Percentiles rank a stretch among this genome's conserved stretches.
These are phyloP conservation scores for Sarcoramphus papa DNA, from an alignment of 2,797 vertebrate species.

Conservation along the genomic window DNA sequence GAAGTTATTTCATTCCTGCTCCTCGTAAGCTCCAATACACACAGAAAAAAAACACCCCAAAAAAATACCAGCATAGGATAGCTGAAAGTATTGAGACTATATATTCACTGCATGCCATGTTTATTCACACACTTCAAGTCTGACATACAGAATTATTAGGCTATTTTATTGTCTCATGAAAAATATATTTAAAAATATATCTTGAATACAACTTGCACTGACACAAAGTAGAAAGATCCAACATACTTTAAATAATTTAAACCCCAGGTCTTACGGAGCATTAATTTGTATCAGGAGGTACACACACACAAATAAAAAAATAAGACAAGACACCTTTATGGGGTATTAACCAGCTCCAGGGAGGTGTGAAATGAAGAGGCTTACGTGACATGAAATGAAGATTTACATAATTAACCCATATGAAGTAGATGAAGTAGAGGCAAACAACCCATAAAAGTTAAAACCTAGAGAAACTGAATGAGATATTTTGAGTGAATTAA, in stretches of 20 bases:
- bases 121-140: not conserved
- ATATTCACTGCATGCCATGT: not conserved
- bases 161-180: not conserved
- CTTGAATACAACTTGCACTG: not conserved
- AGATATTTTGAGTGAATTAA: not conserved
- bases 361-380: constrained; percentile 26
- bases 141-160: not conserved
- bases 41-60: too few relatives aligned
- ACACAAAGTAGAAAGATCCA: not conserved
- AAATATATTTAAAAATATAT: not conserved
- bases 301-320: not conserved
- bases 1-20: not conserved
- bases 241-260: constrained; percentile 2
- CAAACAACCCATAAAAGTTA: not conserved
- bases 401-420: constrained; percentile 28
- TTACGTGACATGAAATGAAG: constrained; percentile 29
- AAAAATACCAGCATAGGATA: not conserved
- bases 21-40: not conserved
- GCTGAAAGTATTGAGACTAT: not conserved
- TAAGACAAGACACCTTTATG: not conserved
- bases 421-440: not conserved
- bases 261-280: not conserved
- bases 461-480: not conserved
- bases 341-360: not conserved
- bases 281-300: constrained; percentile 16